phyloP scores from a whole-genome alignment of 2,113 vertebrate genomes.

The Pandion haliaetus region DNA sequence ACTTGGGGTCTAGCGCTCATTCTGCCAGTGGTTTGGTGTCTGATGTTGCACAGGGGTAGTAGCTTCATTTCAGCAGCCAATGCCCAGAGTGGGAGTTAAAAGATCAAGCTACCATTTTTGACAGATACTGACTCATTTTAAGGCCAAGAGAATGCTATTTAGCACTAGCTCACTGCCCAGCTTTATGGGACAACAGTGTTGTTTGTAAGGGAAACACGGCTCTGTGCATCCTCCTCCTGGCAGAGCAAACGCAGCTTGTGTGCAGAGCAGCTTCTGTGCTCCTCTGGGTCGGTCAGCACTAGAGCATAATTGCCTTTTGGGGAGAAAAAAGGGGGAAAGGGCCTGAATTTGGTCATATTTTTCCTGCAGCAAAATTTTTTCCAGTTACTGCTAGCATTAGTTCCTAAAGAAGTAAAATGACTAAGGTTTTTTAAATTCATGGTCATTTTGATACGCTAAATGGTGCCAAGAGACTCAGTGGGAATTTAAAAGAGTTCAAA shows the following conservation, averaged over 20 bases:
- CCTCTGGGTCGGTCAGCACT: neutral
- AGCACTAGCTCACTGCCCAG: neutral
- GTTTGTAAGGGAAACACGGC: neutral
- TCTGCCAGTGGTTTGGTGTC: neutral
- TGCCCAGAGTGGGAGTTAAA: neutral
- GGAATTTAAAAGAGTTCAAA: conserved; percentile 23
- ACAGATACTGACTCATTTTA: neutral
- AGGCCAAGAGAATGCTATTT: neutral
- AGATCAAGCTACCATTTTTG: neutral
- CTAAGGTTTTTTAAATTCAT: conserved; percentile 5
- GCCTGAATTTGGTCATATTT: neutral
- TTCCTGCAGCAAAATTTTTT: neutral
- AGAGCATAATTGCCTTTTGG: neutral
- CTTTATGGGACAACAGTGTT: neutral
- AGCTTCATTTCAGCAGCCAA: neutral
- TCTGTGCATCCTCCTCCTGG: neutral
- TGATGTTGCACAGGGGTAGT: neutral
- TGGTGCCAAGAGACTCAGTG: neutral
- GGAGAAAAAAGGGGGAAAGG: neutral
- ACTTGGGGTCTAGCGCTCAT: neutral
- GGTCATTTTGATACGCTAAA: conserved; percentile 40
- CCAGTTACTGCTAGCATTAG: neutral
- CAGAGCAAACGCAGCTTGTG: neutral
- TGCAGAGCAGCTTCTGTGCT: neutral
- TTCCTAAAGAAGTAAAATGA: neutral